Evolutionary conservation across 2,797 vertebrate species (phyloP), one percentile per base, ranked within the genome.

Genomic region (Scyliorhinus canicula): DNA sequence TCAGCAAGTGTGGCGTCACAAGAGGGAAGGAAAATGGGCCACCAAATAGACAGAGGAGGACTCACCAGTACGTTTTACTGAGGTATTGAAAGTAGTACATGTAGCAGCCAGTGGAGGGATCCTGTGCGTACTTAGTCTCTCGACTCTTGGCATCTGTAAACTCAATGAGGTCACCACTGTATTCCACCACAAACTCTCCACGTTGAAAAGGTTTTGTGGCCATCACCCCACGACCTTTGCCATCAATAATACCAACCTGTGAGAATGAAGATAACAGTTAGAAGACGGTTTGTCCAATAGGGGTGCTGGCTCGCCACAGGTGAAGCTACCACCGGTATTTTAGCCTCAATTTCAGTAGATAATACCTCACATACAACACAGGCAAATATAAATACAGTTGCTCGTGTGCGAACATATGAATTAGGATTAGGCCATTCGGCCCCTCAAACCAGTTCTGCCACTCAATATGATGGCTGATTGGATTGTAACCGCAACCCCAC

Each of bases 1-100:
- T 57, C 86, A 90, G 86, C 28, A 60, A 6, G 4, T 31, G 47
- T 31, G 8, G 84, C 63, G 1, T 55, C 11, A 35, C 50, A 52
- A 50, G 28, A 47, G 40, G 79, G 40, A 8, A 82, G 40, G 79
- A 44, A 31, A 71, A 71, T 8, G 11, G 71, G 69, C 77, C 4
- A 79, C 40, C 40, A 79, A 79, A 21, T 40, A 40, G 4, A 77
- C 44, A 31, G 19, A 93, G n/a, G 8, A 0, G 3, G 16, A 96
- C 98, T 97, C 96, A 99, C 99, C 99, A 99, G 97, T 99, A 99
- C 0, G 98, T 98, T 97, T 98, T 99, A 95, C 97, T 97, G 95
- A 98, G 97, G 96, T 98, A 98, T 96, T 98, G 98, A 96, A 99
- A 99, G 95, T 99, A 99, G 96, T 99, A 99, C 99, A 99, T 99